phyloP scores from a whole-genome alignment of 2,888 invertebrate species.

The Eledone cirrhosa region DNA sequence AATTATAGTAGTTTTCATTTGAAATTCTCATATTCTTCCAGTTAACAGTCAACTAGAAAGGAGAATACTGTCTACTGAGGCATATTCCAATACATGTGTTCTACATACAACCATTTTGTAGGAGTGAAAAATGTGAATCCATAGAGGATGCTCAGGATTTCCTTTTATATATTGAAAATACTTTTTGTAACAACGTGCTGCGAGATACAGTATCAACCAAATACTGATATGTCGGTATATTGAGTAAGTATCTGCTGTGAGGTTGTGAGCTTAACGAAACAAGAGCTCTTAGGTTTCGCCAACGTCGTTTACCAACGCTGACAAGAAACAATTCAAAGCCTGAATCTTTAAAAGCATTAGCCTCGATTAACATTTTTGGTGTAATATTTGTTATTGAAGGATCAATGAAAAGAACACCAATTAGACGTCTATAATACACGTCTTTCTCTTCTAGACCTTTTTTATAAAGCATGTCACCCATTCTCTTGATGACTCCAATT shows the following conservation, averaged over 20 bases:
- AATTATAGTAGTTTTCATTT: too few relatives aligned
- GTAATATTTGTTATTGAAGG: neutral
- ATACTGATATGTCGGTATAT: neutral
- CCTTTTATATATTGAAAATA: too few relatives aligned
- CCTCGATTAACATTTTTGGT: neutral
- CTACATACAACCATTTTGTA: too few relatives aligned
- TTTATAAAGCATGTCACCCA: neutral
- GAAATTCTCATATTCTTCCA: too few relatives aligned
- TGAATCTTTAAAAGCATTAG: neutral
- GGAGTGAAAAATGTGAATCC: too few relatives aligned
- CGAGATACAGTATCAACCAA: neutral
- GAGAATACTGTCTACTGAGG: too few relatives aligned
- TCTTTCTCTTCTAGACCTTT: neutral
- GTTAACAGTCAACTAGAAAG: too few relatives aligned
- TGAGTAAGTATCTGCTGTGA: neutral
- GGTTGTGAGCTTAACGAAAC: neutral
- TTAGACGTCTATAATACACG: neutral
- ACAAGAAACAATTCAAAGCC: conserved; percentile 1
- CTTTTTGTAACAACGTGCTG: neutral
- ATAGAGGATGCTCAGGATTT: too few relatives aligned
- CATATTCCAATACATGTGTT: too few relatives aligned
- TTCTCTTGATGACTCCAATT: neutral
- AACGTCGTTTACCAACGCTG: neutral
- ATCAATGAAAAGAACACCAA: neutral
- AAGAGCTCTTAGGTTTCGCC: neutral